phyloP scores from a whole-genome alignment of 1,140 invertebrate species.

The Bombus picipes region DNA sequence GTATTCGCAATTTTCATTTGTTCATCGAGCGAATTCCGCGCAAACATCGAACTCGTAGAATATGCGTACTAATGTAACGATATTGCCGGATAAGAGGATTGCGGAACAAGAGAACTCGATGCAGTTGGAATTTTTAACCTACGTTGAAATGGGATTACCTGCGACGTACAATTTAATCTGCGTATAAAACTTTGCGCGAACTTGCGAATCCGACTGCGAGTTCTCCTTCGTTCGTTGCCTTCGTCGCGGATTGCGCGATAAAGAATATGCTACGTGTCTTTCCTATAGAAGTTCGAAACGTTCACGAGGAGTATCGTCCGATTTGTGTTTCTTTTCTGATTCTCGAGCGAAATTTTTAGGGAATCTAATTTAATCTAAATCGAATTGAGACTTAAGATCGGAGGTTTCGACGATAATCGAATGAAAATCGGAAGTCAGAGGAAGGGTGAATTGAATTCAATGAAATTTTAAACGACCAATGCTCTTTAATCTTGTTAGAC shows the following conservation, averaged over 20 bases:
- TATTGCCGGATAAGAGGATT: conserved; percentile 10
- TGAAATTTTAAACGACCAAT: no score
- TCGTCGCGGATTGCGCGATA: not conserved
- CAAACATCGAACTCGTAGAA: not conserved
- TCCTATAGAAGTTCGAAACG: not conserved
- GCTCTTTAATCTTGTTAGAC: no score
- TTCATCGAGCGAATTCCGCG: not conserved
- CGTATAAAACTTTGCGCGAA: conserved; percentile 36
- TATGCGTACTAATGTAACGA: conserved; percentile 4
- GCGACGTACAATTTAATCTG: conserved; percentile 44
- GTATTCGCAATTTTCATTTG: conserved; percentile 31
- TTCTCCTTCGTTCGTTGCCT: not conserved
- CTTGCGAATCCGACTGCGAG: conserved; percentile 12
- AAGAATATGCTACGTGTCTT: not conserved
- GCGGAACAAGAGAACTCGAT: conserved; percentile 22
- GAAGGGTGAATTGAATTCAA: not conserved
- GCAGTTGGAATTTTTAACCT: conserved; percentile 23
- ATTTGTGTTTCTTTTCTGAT: not conserved
- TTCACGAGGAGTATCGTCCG: not conserved
- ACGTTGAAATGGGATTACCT: conserved; percentile 25
- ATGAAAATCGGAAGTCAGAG: not conserved
- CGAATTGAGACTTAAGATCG: not conserved
- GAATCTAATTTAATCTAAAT: not conserved
- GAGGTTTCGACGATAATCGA: not conserved
- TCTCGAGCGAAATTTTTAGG: not conserved